Percentiles rank a stretch among this genome's conserved stretches.
Conservation (phyloP, 1,140 invertebrate genomes). For the Hyposmocoma kahamanoa region DNA sequence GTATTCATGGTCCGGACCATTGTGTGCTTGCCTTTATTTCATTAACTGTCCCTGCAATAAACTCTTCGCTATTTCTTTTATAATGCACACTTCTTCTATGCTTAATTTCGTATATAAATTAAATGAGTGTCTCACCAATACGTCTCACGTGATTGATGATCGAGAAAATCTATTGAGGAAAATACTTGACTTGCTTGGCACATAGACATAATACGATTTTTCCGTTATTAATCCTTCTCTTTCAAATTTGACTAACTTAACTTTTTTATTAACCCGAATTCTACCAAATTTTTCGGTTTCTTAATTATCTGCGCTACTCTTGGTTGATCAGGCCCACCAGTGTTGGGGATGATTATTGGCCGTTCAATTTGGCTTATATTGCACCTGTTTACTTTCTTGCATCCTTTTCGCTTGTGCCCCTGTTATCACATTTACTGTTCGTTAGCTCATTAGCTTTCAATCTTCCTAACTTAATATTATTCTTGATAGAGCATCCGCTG, state of each 20-base stretch:
- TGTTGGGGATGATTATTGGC: not conserved
- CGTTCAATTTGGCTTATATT: not conserved
- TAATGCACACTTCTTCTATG: not conserved
- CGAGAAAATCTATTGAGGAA: not conserved
- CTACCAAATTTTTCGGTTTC: not conserved
- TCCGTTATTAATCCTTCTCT: not conserved
- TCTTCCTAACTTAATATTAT: not conserved
- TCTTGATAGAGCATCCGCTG: conserved; percentile 1
- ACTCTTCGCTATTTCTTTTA: not conserved
- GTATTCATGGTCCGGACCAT: not conserved
- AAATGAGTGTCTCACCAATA: not conserved
- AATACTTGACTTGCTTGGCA: not conserved
- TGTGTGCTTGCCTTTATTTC: not conserved
- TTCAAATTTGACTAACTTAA: not conserved
- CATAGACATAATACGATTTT: not conserved
- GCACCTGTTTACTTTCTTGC: not conserved
- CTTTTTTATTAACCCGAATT: not conserved
- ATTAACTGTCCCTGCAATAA: not conserved
- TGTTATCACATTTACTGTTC: not conserved
- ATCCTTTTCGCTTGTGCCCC: not conserved
- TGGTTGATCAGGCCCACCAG: not conserved
- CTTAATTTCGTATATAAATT: not conserved
- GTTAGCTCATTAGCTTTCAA: not conserved
- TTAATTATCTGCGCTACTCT: not conserved
- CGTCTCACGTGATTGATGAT: not conserved